phyloP scores from a whole-genome alignment of 2,113 vertebrate genomes.

The Eudyptes chrysolophus region DNA sequence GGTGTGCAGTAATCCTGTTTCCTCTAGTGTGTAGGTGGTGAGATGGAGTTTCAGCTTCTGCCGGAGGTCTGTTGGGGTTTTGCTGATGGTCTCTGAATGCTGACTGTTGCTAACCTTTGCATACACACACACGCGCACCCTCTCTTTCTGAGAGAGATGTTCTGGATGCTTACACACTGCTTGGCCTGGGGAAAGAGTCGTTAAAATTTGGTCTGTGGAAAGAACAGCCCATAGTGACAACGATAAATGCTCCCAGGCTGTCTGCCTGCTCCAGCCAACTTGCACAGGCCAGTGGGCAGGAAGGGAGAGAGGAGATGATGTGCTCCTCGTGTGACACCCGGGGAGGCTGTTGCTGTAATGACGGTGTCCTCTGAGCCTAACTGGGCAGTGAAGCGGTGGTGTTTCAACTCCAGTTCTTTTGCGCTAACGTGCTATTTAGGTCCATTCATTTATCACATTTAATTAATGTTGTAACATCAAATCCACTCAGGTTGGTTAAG shows the following conservation, averaged over 20 bases:
- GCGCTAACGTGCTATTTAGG: background rate
- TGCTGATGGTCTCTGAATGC: background rate
- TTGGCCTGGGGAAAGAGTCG: background rate
- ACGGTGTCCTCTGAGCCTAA: background rate
- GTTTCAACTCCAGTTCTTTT: background rate
- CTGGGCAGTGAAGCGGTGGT: background rate
- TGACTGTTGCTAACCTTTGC: background rate
- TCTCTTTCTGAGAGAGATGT: background rate
- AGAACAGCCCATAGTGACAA: background rate
- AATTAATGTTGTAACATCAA: background rate
- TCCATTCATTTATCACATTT: background rate
- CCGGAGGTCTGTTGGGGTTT: background rate
- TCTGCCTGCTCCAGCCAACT: background rate
- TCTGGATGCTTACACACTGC: background rate
- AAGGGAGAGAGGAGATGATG: background rate
- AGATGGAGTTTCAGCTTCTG: background rate
- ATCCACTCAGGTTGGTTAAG: background rate
- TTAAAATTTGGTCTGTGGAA: background rate
- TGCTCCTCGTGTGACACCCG: rapidly evolving
- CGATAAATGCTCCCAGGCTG: background rate
- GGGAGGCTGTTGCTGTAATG: background rate
- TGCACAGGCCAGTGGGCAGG: background rate
- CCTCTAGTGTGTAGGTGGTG: background rate
- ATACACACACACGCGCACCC: rapidly evolving
- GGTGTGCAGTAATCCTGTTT: background rate